Conservation (phyloP, 2,888 invertebrate genomes). For the Folsomia candida region DNA sequence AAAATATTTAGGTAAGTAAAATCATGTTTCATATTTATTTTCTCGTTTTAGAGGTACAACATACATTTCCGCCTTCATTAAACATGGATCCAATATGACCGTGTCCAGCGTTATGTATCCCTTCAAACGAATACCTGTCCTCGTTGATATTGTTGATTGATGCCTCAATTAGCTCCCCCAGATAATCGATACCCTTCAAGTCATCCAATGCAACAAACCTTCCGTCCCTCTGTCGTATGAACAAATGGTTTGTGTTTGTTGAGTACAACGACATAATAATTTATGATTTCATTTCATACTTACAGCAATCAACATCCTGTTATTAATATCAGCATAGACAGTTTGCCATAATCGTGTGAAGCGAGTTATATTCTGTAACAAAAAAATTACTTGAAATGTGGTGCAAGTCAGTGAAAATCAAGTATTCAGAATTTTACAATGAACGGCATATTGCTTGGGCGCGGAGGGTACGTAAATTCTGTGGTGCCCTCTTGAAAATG, state of each 20-base stretch:
- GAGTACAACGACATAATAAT: neutral
- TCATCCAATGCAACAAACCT: neutral
- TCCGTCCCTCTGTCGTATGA: neutral
- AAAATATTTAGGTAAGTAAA: neutral
- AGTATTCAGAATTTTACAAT: neutral
- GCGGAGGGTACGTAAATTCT: neutral
- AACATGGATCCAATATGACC: neutral
- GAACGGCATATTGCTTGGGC: neutral
- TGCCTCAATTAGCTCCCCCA: conserved; percentile 13
- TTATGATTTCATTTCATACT: neutral
- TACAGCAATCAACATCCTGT: neutral
- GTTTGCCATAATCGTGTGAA: neutral
- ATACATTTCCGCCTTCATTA: neutral
- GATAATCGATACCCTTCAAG: conserved; percentile 1
- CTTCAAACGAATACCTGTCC: neutral
- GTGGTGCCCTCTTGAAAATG: conserved; percentile 2
- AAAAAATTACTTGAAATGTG: too few relatives aligned
- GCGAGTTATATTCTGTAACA: neutral
- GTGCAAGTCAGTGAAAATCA: too few relatives aligned
- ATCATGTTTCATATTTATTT: neutral
- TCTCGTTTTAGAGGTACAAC: neutral
- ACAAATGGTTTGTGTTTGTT: neutral
- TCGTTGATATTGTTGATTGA: neutral
- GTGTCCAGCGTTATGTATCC: neutral
- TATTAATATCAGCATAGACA: neutral